phyloP scores from a whole-genome alignment of 2,888 invertebrate genomes.

The Gymnosoma rotundatum region DNA sequence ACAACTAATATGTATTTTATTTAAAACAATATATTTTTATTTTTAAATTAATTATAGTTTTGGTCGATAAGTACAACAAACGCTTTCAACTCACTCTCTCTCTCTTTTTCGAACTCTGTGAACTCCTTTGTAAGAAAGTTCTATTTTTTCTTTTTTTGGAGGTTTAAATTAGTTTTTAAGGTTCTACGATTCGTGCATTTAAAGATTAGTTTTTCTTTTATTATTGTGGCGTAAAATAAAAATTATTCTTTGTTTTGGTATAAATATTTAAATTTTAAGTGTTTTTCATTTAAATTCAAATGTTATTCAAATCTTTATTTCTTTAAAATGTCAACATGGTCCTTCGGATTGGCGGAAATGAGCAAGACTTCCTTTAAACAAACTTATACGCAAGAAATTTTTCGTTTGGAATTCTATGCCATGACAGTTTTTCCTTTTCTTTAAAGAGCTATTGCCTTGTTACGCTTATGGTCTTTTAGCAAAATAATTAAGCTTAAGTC shows the following conservation, averaged over 20 bases:
- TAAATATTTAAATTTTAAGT: slow-evolving; percentile 10
- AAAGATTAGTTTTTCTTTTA: slow-evolving; percentile 30
- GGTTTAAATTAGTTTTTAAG: slow-evolving; percentile 52
- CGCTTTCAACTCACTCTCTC: not conserved
- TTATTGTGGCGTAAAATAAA: slow-evolving; percentile 49
- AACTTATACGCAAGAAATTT: too few species aligned
- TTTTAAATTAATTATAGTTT: slow-evolving; percentile 30
- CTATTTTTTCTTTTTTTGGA: too few species aligned
- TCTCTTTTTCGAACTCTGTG: too few species aligned
- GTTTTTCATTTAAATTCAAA: slow-evolving; percentile 17
- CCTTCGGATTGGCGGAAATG: too few species aligned
- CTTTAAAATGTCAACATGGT: not conserved
- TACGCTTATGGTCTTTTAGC: too few species aligned
- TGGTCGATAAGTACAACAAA: slow-evolving; percentile 37
- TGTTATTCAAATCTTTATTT: not conserved
- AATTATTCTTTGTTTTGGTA: slow-evolving; percentile 43
- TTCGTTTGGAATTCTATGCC: too few species aligned
- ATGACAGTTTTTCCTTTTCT: too few species aligned
- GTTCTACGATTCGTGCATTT: slow-evolving; percentile 34
- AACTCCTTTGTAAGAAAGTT: not conserved
- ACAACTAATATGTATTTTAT: not conserved
- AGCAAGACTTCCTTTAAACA: too few species aligned
- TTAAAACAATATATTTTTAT: slow-evolving; percentile 11
- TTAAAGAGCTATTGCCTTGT: too few species aligned
- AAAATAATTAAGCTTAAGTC: too few species aligned